Percentiles rank a stretch among this genome's conserved stretches.
Conservation (phyloP, 1,140 invertebrate species). For the Oscheius sp. region DNA sequence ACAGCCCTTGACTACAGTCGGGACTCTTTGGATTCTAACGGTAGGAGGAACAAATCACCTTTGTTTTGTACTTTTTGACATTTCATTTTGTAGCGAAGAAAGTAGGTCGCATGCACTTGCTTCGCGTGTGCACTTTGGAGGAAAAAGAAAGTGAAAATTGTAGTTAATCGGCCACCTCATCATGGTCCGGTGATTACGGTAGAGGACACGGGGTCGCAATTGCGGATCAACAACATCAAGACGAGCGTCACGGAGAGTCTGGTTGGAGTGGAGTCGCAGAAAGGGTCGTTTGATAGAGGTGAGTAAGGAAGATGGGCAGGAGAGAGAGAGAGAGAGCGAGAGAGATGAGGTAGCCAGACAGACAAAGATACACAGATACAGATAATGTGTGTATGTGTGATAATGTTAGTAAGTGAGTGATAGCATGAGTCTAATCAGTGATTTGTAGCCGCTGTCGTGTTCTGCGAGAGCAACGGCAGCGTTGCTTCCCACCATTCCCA, state of each 20-base stretch:
- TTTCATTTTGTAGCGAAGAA: conserved; percentile 20
- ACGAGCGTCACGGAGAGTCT: conserved; percentile 31
- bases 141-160: too few relatives aligned
- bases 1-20: conserved; percentile 58
- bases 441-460: conserved; percentile 21
- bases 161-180: conserved; percentile 7
- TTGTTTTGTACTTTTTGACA: neutral
- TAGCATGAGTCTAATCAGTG: too few relatives aligned
- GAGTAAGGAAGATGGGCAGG: neutral
- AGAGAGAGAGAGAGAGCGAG: too few relatives aligned
- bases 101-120: too few relatives aligned
- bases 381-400: too few relatives aligned
- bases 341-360: too few relatives aligned
- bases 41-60: neutral
- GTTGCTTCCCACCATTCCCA: conserved; percentile 21
- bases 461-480: conserved; percentile 30
- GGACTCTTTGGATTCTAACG: conserved; percentile 52
- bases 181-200: conserved; percentile 50
- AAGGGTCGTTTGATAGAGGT: conserved; percentile 28
- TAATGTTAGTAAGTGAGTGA: too few relatives aligned
- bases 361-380: too few relatives aligned
- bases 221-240: conserved; percentile 34
- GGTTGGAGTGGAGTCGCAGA: conserved; percentile 23
- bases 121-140: too few relatives aligned
- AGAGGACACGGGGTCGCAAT: conserved; percentile 49